Evolutionary conservation across 2,888 invertebrate genomes (phyloP).

Genomic region (Chrysotoxum bicinctum): DNA sequence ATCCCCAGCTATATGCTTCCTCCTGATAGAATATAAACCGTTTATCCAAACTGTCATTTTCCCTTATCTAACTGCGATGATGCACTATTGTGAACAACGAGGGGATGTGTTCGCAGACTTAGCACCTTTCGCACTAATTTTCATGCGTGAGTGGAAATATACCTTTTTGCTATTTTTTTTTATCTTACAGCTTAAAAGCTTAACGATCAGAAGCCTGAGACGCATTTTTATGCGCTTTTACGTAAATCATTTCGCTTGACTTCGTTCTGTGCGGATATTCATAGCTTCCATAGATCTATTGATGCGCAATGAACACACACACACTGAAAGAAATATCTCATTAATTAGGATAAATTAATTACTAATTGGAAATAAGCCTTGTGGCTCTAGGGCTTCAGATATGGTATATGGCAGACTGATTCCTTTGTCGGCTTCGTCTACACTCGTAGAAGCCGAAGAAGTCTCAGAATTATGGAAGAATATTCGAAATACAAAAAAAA

Average conservation of each 20-base stretch:
- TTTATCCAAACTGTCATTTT: conserved; percentile 23
- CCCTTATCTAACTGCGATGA: neutral
- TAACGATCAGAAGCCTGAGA: neutral
- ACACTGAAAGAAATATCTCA: conserved; percentile 4
- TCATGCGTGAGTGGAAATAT: conserved; percentile 50
- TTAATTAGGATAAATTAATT: conserved; percentile 62
- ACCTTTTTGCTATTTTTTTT: neutral
- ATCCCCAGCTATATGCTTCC: neutral
- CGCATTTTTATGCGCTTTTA: conserved; percentile 49
- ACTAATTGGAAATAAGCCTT: conserved; percentile 41
- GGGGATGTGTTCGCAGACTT: conserved; percentile 20
- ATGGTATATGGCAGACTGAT: neutral
- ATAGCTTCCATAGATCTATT: conserved; percentile 28
- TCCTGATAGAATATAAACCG: conserved; percentile 30
- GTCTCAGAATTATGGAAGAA: neutral
- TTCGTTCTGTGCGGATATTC: neutral
- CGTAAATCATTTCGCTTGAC: conserved; percentile 52
- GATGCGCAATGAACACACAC: neutral
- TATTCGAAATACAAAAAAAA: neutral
- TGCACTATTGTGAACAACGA: conserved; percentile 6
- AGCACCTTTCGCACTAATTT: conserved; percentile 41
- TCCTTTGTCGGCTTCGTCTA: conserved; percentile 23
- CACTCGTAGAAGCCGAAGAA: neutral
- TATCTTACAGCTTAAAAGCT: conserved; percentile 16
- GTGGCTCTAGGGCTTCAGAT: conserved; percentile 40